These are phyloP conservation scores for Callionymus lyra DNA, from an alignment of 2,113 vertebrate genomes.

Conservation along the genomic window DNA sequence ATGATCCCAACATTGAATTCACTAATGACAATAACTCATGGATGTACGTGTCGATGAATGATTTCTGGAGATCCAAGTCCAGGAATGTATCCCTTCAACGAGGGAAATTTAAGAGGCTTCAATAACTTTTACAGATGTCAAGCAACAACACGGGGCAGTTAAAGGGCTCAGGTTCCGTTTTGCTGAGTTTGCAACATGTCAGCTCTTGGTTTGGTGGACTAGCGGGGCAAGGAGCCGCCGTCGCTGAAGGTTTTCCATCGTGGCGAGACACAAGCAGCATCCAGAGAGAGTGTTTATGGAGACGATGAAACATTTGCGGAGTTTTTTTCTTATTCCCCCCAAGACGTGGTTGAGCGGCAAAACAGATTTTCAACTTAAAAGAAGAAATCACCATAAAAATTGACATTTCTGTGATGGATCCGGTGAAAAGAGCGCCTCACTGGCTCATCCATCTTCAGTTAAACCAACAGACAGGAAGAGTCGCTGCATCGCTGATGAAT, in stretches of 20 bases:
- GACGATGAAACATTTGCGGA: conserved; percentile 47
- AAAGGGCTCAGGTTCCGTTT: conserved; percentile 49
- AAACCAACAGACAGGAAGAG: conserved; percentile 16
- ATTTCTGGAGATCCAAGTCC: too few species aligned
- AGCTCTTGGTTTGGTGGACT: conserved; percentile 49
- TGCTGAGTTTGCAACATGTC: conserved; percentile 54
- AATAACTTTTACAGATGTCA: conserved; percentile 46
- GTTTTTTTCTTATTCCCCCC: conserved; percentile 31
- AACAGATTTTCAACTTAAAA: conserved; percentile 27
- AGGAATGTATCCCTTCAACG: too few species aligned
- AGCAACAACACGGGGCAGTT: conserved; percentile 42
- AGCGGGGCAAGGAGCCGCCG: conserved; percentile 45
- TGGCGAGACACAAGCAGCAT: conserved; percentile 43
- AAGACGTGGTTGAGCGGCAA: conserved; percentile 29
- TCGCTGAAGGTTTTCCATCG: conserved; percentile 54
- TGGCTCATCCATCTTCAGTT: conserved; percentile 21
- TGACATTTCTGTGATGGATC: conserved; percentile 8
- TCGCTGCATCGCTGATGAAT: conserved; percentile 38
- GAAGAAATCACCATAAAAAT: conserved; percentile 4
- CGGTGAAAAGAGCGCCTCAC: conserved; percentile 15
- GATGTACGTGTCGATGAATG: too few species aligned
- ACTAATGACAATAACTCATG: too few species aligned
- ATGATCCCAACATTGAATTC: too few species aligned
- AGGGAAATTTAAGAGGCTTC: too few species aligned
- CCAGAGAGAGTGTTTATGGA: conserved; percentile 57